A percentile compares a stretch with the other conserved stretches of the same genome.
These are phyloP conservation scores for Oceanites oceanicus DNA, from an alignment of 2,113 vertebrate species.

Conservation along the genomic window DNA sequence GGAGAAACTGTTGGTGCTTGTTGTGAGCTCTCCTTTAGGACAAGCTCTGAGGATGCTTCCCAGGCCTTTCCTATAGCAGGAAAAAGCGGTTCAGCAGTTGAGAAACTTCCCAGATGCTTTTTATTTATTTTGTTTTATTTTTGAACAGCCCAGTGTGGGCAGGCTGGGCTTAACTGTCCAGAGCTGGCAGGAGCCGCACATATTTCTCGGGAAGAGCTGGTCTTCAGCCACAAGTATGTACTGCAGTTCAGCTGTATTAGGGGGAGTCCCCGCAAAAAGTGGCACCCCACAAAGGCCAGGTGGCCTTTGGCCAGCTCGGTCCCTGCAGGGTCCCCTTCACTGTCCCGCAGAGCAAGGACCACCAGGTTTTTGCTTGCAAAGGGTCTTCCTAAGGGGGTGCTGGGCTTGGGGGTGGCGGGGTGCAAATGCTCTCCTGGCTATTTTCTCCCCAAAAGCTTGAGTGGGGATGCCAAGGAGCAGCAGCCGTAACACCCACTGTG, in stretches of 20 bases:
- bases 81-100: neutral
- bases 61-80: neutral
- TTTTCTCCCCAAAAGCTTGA: neutral
- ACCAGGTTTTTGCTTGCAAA: neutral
- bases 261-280: neutral
- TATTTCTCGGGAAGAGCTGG: neutral
- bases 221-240: neutral
- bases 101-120: slow-evolving; percentile 18
- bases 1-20: neutral
- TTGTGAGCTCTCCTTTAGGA: neutral
- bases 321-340: neutral
- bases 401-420: neutral
- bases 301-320: neutral
- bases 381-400: neutral
- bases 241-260: neutral
- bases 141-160: neutral
- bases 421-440: neutral
- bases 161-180: neutral
- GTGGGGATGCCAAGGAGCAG: neutral
- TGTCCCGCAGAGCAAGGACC: neutral
- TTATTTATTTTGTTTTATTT: slow-evolving; percentile 13
- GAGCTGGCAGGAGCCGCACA: neutral
- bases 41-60: neutral
- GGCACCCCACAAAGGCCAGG: neutral
- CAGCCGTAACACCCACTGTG: neutral